Conservation (phyloP, 2,888 invertebrate species). For the Lycocerus yunnanus region DNA sequence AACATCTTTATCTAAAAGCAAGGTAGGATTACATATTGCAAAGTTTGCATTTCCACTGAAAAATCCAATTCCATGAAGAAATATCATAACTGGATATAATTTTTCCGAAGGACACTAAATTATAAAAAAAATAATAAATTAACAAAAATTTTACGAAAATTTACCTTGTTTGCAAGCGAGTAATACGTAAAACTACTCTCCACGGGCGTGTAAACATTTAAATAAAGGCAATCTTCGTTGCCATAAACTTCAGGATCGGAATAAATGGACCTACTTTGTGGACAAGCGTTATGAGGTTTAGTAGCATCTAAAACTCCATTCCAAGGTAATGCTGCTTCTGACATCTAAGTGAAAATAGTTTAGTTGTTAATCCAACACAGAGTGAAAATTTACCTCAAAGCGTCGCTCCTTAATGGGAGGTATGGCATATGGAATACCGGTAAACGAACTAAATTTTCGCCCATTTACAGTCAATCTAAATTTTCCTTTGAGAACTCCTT, state of each 20-base stretch:
- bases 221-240: constrained; percentile 81
- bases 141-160: background rate
- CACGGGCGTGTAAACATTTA: constrained; percentile 72
- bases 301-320: constrained; percentile 66
- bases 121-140: background rate
- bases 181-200: constrained; percentile 34
- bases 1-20: constrained; percentile 70
- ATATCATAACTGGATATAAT: constrained; percentile 73
- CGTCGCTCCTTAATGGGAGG: constrained; percentile 3
- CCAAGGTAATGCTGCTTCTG: constrained; percentile 68
- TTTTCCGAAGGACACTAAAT: background rate
- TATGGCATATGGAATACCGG: constrained; percentile 15
- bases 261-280: constrained; percentile 60
- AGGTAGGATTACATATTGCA: constrained; percentile 70
- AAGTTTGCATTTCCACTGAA: constrained; percentile 71
- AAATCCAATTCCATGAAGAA: constrained; percentile 76
- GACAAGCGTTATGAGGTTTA: constrained; percentile 70
- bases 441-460: constrained; percentile 4
- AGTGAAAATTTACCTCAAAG: background rate
- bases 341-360: too few species aligned
- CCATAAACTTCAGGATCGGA: constrained; percentile 60
- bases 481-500: constrained; percentile 6
- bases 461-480: background rate
- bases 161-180: background rate
- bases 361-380: too few species aligned